A percentile compares a stretch with the other conserved stretches of the same genome.
Conservation (phyloP, 92 coral and sea anemone species). For the Epizoanthus fatuus region DNA sequence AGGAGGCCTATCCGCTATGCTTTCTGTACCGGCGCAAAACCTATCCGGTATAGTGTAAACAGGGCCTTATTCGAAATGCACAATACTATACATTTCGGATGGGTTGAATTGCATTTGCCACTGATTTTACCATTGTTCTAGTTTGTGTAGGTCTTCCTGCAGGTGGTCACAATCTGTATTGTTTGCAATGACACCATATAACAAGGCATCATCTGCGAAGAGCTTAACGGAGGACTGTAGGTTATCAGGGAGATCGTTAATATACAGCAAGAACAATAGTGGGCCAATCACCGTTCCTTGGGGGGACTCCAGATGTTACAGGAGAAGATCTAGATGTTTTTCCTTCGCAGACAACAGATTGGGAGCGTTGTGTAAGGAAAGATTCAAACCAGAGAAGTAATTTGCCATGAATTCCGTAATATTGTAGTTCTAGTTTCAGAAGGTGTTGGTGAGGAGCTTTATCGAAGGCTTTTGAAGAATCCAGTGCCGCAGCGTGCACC, state of each 20-base stretch:
- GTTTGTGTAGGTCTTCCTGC: neutral
- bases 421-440: conserved; percentile 36
- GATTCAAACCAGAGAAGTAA: conserved; percentile 59
- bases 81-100: no score
- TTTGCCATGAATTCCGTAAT: conserved; percentile 57
- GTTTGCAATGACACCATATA: conserved; percentile 35
- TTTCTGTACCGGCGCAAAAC: no score
- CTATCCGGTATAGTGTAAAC: no score
- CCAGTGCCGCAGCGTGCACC: conserved; percentile 51
- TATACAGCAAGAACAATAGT: no score
- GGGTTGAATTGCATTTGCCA: no score
- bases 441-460: conserved; percentile 64
- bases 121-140: no score
- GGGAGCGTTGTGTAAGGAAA: conserved; percentile 48
- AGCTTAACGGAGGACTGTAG: conserved; percentile 29
- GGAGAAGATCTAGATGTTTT: conserved; percentile 14
- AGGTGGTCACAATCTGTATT: neutral
- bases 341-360: conserved; percentile 47
- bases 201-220: conserved; percentile 15
- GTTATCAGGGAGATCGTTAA: neutral
- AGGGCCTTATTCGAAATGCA: no score
- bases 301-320: conserved; percentile 30
- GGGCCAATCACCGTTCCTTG: conserved; percentile 15
- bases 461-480: conserved; percentile 55
- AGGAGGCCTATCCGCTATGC: no score